Percentiles rank a stretch among this genome's conserved stretches.
phyloP scores from a whole-genome alignment of 2,888 invertebrate species.

The Meliscaeva auricollis region DNA sequence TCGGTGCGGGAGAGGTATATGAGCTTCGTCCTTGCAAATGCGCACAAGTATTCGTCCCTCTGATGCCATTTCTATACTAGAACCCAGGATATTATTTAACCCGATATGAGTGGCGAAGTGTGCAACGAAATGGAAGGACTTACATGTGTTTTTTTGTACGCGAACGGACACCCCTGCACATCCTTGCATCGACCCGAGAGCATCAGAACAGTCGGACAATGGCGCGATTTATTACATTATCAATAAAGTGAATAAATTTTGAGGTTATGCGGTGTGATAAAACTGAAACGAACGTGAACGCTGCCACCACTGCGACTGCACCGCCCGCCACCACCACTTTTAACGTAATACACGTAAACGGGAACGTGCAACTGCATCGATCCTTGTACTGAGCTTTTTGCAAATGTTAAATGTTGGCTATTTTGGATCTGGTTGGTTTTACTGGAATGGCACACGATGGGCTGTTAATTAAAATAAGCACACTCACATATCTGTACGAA shows the following conservation, averaged over 20 bases:
- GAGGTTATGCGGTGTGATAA: constrained; percentile 83
- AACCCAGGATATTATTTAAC: constrained; percentile 67
- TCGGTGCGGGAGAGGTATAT: background rate
- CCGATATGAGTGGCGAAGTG: constrained; percentile 68
- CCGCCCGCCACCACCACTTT: no score
- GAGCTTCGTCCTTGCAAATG: constrained; percentile 10
- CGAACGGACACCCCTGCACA: constrained; percentile 26
- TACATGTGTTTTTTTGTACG: constrained; percentile 74
- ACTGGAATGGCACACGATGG: constrained; percentile 46
- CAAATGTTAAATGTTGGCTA: background rate
- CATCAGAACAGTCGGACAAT: constrained; percentile 50
- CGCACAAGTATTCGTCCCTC: background rate
- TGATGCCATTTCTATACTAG: constrained; percentile 6
- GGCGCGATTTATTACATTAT: constrained; percentile 82
- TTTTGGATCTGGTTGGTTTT: constrained; percentile 7
- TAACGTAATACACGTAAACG: constrained; percentile 12
- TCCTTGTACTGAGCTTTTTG: constrained; percentile 41
- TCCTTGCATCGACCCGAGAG: background rate
- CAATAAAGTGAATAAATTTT: constrained; percentile 84
- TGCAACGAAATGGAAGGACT: constrained; percentile 72
- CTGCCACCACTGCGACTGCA: no score
- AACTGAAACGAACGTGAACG: constrained; percentile 17
- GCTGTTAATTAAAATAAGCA: constrained; percentile 74
- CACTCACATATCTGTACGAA: constrained; percentile 40
- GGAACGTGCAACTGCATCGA: constrained; percentile 59